Conservation (phyloP, 35 echinoderm and acorn worm genomes). For the Stichopus chloronotus region DNA sequence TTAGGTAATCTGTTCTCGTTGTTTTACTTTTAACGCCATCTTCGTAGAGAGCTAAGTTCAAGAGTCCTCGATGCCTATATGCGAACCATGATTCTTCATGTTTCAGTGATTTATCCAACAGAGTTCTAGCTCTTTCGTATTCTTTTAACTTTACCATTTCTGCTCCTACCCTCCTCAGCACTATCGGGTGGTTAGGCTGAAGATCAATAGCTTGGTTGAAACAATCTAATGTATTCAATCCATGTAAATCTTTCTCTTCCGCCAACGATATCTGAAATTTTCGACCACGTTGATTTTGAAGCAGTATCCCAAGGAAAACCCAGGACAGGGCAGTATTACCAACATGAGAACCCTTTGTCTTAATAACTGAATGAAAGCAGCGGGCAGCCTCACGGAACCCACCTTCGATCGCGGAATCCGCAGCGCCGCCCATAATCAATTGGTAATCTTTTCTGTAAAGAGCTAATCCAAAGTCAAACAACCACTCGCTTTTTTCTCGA, state of each 20-base stretch:
- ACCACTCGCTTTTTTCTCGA: conserved; percentile 86
- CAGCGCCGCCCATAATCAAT: conserved; percentile 56
- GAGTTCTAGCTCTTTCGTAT: conserved; percentile 63
- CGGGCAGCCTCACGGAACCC: conserved; percentile 68
- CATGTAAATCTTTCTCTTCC: conserved; percentile 34
- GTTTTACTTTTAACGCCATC: conserved; percentile 13
- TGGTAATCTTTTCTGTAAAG: conserved; percentile 79
- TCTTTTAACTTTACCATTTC: conserved; percentile 58
- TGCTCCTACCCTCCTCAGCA: conserved; percentile 62
- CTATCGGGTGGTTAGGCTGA: conserved; percentile 55
- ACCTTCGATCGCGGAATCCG: background rate
- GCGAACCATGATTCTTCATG: conserved; percentile 77
- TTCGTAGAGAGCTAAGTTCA: conserved; percentile 75
- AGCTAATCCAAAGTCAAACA: conserved; percentile 80
- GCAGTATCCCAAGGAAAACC: conserved; percentile 79
- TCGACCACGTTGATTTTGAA: conserved; percentile 57
- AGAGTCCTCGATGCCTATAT: conserved; percentile 68
- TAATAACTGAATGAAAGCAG: conserved; percentile 71
- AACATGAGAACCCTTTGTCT: conserved; percentile 31
- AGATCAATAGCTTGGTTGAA: conserved; percentile 70
- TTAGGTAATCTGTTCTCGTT: conserved; percentile 40
- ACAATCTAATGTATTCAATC: conserved; percentile 66
- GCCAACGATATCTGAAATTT: conserved; percentile 54
- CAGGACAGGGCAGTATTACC: conserved; percentile 69
- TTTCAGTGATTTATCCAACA: conserved; percentile 66